Conservation (phyloP, 2,888 invertebrate species). For the Ormyrus nitidulus region DNA sequence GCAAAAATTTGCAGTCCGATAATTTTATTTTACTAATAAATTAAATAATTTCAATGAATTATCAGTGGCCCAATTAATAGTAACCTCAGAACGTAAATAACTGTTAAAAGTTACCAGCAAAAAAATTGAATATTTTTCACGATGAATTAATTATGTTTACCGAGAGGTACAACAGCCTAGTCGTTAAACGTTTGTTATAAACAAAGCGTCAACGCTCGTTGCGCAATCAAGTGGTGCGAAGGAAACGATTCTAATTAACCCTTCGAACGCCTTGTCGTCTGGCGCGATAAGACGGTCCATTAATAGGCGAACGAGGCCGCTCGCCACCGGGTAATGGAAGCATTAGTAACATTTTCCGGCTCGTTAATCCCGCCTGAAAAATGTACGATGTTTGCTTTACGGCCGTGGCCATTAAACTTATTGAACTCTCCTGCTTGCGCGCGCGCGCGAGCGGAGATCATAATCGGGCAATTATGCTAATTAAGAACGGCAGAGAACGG, state of each 20-base stretch:
- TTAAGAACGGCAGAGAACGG: constrained; percentile 43
- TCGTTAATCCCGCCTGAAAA: constrained; percentile 54
- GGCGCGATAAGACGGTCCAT: constrained; percentile 40
- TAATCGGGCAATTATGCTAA: constrained; percentile 56
- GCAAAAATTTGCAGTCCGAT: too few relatives aligned
- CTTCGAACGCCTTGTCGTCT: constrained; percentile 16
- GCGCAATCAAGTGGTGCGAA: too few relatives aligned
- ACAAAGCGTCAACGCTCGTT: too few relatives aligned
- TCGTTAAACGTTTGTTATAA: too few relatives aligned
- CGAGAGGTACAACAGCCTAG: too few relatives aligned
- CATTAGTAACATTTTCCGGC: constrained; percentile 56
- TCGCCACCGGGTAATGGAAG: constrained; percentile 30
- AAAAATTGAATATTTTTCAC: too few relatives aligned
- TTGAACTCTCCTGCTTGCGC: constrained; percentile 32
- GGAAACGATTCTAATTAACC: neutral
- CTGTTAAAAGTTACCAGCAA: too few relatives aligned
- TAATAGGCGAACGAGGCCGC: constrained; percentile 39
- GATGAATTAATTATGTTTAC: too few relatives aligned
- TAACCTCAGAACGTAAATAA: too few relatives aligned
- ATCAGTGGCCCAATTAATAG: too few relatives aligned
- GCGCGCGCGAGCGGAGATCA: constrained; percentile 30
- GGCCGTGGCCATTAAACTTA: constrained; percentile 49
- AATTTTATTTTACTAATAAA: too few relatives aligned
- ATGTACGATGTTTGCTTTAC: constrained; percentile 44
- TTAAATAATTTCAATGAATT: too few relatives aligned